Evolutionary conservation across 2,888 invertebrate species (phyloP), one percentile per base, ranked within the genome.

Genomic region (Agrotis exclamationis): DNA sequence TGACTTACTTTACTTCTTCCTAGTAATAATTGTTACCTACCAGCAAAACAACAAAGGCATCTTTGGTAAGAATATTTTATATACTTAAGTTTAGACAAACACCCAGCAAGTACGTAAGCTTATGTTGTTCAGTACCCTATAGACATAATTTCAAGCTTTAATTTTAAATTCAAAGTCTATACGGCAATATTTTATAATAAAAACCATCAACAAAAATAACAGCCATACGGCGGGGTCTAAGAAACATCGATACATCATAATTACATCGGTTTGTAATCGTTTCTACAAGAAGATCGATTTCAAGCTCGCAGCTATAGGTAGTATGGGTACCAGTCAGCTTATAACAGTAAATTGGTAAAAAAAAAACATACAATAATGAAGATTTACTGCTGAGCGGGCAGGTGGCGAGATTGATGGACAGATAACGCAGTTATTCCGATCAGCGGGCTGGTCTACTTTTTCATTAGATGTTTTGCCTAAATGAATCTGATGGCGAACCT

Each of bases 291-390:
- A 80, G 82, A 82, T 83, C 87, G 84, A 80, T 80, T 85, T 86
- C 77, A 70, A 84, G 83, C 85, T 85, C 81, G 86, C 59, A 75
- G 80, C 83, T 65, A 74, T 74, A 75, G 51, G 65, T 76, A 73
- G 82, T 65, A 72, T 74, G 74, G 51, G 74, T 76, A 73, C 70
- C 83, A 88, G 84, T 85, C 84, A 82, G 80, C 76, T 79, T 83
- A 79, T 93, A 94, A 93, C 93, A 91, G 93, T 93, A 91, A 92
- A 93, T 88, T 88, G 88, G 87, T 90, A 92, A 93, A 85, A 92
- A 93, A 85, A 92, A 92, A 93, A 90, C 86, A 85, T 86, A 88
- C 90, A 92, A 93, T 93, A 93, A 93, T 91, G 90, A 93, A 93
- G 93, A 93, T 94, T 93, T 94, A 94, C 91, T 90, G 90, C 88